Conservation (phyloP, 2,113 vertebrate species). For the Vimba vimba region DNA sequence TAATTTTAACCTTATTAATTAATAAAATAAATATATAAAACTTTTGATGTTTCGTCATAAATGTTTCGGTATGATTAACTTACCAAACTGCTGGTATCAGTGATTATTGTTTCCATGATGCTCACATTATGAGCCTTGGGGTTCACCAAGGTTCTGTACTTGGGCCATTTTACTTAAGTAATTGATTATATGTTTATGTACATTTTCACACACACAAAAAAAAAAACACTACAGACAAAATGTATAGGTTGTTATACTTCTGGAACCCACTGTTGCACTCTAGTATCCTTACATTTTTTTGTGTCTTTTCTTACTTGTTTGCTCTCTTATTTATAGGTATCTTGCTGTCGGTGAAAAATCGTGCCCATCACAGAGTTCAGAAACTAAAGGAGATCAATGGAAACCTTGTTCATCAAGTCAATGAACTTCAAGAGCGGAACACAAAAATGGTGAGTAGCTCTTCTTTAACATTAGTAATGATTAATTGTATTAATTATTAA, state of each 20-base stretch:
- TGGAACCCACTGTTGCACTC: not conserved
- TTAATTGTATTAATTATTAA: not conserved
- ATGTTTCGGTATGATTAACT: slow-evolving; percentile 27
- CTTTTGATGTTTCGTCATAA: not conserved
- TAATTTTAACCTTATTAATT: no score
- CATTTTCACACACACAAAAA: not conserved
- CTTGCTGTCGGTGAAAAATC: slow-evolving; percentile 88
- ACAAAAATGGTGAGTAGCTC: slow-evolving; percentile 80
- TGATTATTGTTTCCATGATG: slow-evolving; percentile 75
- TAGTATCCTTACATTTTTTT: not conserved
- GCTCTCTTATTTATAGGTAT: slow-evolving; percentile 79
- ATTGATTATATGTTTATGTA: not conserved
- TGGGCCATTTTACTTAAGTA: slow-evolving; percentile 85
- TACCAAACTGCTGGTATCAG: slow-evolving; percentile 74
- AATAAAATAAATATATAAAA: not conserved
- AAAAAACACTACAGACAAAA: not conserved
- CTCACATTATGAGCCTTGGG: slow-evolving; percentile 87
- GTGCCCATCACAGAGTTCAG: slow-evolving; percentile 82
- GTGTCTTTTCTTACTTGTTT: not conserved
- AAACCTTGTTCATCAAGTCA: slow-evolving; percentile 80
- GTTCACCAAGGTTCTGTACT: slow-evolving; percentile 87
- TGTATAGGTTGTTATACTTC: not conserved
- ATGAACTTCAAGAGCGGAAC: slow-evolving; percentile 82
- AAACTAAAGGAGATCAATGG: slow-evolving; percentile 88
- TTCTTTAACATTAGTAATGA: not conserved